A percentile compares a stretch with the other conserved stretches of the same genome.
phyloP scores from a whole-genome alignment of 1,140 invertebrate genomes.

The Solen grandis region DNA sequence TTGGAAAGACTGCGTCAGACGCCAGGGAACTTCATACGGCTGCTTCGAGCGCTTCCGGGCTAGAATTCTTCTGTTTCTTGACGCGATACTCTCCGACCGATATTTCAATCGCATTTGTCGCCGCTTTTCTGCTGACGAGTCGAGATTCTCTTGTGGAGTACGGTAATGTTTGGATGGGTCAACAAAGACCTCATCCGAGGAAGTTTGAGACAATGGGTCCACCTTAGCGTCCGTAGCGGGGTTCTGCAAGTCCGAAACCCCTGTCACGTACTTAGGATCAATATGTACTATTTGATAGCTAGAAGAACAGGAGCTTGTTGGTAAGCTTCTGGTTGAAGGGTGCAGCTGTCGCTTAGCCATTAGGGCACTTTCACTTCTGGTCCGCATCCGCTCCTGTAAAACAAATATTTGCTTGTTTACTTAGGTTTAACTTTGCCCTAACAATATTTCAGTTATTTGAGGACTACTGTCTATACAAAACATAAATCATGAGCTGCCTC shows the following conservation, averaged over 20 bases:
- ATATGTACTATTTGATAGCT: slow-evolving; percentile 73
- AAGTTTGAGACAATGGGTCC: not conserved
- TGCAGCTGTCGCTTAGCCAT: slow-evolving; percentile 17
- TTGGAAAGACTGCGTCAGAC: slow-evolving; percentile 68
- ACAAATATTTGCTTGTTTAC: not conserved
- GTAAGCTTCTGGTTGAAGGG: slow-evolving; percentile 14
- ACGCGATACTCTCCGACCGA: slow-evolving; percentile 46
- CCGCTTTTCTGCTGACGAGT: slow-evolving; percentile 29
- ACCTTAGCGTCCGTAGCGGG: not conserved
- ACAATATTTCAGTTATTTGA: no score
- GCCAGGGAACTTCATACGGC: slow-evolving; percentile 76
- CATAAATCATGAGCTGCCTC: no score
- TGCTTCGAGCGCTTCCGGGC: slow-evolving; percentile 63
- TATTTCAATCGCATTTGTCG: slow-evolving; percentile 56
- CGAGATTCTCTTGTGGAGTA: slow-evolving; percentile 19
- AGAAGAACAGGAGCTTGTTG: slow-evolving; percentile 5
- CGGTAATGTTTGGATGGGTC: slow-evolving; percentile 11
- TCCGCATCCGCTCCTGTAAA: slow-evolving; percentile 60
- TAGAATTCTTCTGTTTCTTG: slow-evolving; percentile 38
- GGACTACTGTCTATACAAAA: no score
- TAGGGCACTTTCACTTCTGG: slow-evolving; percentile 54
- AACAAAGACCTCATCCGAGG: slow-evolving; percentile 24
- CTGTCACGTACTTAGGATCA: slow-evolving; percentile 72
- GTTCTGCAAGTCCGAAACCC: slow-evolving; percentile 54
- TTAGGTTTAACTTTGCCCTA: no score